Evolutionary conservation across 1,140 invertebrate genomes (phyloP), one percentile per base, ranked within the genome.

Genomic region (Probaryconus sp.): DNA sequence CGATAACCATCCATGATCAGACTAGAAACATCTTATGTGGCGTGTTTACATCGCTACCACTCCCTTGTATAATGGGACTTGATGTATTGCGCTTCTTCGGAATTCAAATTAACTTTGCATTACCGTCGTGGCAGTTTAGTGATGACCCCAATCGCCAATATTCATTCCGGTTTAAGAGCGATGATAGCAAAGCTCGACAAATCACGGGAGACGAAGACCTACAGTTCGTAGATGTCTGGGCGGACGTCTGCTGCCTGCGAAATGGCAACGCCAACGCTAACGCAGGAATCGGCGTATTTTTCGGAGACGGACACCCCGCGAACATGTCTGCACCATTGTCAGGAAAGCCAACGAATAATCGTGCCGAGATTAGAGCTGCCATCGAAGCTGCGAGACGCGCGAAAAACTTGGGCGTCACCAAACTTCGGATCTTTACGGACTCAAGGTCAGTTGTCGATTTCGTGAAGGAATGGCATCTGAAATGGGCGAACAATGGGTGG

Each of bases 151-250:
- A n/a, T n/a, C n/a, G n/a, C n/a, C n/a, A n/a, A n/a, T n/a, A n/a
- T n/a, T n/a, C n/a, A n/a, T n/a, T n/a, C n/a, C n/a, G n/a, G n/a
- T n/a, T n/a, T n/a, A n/a, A n/a, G n/a, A n/a, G n/a, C n/a, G n/a
- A n/a, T n/a, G n/a, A n/a, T n/a, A n/a, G n/a, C n/a, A n/a, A n/a
- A n/a, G n/a, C n/a, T n/a, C n/a, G n/a, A n/a, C n/a, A n/a, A n/a
- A n/a, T n/a, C n/a, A n/a, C n/a, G n/a, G n/a, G n/a, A n/a, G n/a
- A n/a, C n/a, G n/a, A n/a, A n/a, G n/a, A n/a, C n/a, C n/a, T n/a
- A n/a, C n/a, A n/a, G n/a, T n/a, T 47, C 18, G 10, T 42, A 0
- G 38, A 55, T 7, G 51, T 55, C 6, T 55, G 33, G 33, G 26
- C 50, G 0, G 31, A 53, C 10, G 50, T 33, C 1, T 37, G 20